Percentiles rank a stretch among this genome's conserved stretches.
Evolutionary conservation across 2,888 invertebrate genomes (phyloP).

Genomic region (Calameuta idolon): DNA sequence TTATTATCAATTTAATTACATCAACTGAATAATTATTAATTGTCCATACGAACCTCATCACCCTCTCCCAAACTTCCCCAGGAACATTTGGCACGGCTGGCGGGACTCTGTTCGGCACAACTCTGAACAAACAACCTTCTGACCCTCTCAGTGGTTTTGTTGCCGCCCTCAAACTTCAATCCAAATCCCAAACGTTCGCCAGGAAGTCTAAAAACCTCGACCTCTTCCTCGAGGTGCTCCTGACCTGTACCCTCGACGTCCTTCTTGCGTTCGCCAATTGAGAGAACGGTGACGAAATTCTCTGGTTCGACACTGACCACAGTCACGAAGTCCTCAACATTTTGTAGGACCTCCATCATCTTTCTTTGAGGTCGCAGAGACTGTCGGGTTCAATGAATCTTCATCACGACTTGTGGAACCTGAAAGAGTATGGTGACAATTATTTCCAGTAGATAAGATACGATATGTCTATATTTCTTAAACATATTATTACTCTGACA

Average conservation of each 20-base stretch:
- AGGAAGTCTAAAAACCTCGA: slow-evolving; percentile 85
- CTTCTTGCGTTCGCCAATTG: slow-evolving; percentile 69
- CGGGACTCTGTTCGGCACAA: slow-evolving; percentile 88
- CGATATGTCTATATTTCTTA: no score
- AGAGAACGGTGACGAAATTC: slow-evolving; percentile 74
- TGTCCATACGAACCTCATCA: slow-evolving; percentile 73
- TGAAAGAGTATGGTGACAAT: no score
- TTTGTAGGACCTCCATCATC: slow-evolving; percentile 43
- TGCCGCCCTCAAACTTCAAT: slow-evolving; percentile 91
- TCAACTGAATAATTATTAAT: background rate
- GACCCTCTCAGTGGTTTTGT: slow-evolving; percentile 83
- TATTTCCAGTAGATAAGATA: no score
- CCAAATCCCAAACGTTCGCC: slow-evolving; percentile 93
- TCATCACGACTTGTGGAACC: no score
- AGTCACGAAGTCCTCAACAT: slow-evolving; percentile 70
- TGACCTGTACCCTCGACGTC: slow-evolving; percentile 47
- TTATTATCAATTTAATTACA: no score
- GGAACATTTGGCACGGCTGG: slow-evolving; percentile 83
- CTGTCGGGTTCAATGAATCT: no score
- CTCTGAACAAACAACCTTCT: slow-evolving; percentile 88
- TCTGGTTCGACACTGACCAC: slow-evolving; percentile 70
- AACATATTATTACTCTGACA: no score
- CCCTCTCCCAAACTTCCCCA: slow-evolving; percentile 89
- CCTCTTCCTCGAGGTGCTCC: slow-evolving; percentile 74
- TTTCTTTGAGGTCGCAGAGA: background rate